Evolutionary conservation across 2,888 invertebrate genomes (phyloP), one percentile per base, ranked within the genome.

Genomic region (Pollenia labialis): DNA sequence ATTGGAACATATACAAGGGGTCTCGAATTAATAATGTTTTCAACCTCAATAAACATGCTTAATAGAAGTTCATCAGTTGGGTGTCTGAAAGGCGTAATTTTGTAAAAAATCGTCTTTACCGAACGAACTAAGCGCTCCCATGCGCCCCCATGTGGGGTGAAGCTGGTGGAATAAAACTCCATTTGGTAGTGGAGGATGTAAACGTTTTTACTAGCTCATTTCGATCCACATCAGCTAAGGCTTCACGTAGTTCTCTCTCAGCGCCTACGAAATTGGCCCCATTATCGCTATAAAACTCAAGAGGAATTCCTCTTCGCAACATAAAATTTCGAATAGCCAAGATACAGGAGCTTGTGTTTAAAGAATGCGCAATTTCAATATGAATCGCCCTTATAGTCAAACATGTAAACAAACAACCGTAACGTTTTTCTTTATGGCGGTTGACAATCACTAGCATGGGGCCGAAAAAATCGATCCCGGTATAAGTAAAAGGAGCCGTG

Each of bases 351-450:
- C 48, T 60, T 16, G 58, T 77, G 14, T 40, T 74, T 10, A 68
- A 18, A 1, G 68, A 82, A 32, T 64, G 40, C 4, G 88, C 85
- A 4, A 88, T 54, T 42, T 88, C 87, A 10, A 89, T 42, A 69
- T 88, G 87, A 8, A 85, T 23, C 1, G 88, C 89, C 23, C 89
- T 76, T n/a, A 84, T 80, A 1, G 87, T 88, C 18, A 87, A 60
- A 18, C 89, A 89, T 11, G 86, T 87, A 18, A 89, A 87, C 18
- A 79, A 18, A 40, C 44, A 44, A 4, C 86, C 86, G 42, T 86
- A 84, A 1, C 79, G 46, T 80, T 74, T 69, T 52, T 81, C 58
- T 16, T 50, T 60, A 50, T 81, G 74, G 44, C 75, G 75, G 32
- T 60, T 69, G 4, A 69, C 69, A 1, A 40, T 71, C 7, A 80